These are phyloP conservation scores for Heliothis peltigera DNA, from an alignment of 2,888 invertebrate species.

Conservation along the genomic window DNA sequence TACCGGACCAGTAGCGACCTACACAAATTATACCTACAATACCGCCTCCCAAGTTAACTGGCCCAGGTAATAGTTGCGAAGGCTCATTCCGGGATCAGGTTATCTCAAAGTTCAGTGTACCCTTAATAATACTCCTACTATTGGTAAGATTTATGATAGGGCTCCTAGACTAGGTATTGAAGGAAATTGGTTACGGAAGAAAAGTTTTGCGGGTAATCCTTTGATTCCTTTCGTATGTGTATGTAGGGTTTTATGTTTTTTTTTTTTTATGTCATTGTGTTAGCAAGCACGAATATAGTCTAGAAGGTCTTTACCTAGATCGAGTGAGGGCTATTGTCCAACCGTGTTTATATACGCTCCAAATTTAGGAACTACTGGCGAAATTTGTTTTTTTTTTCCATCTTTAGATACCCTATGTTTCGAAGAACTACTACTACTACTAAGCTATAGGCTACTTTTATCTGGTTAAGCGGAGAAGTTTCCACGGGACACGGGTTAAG, in stretches of 20 bases:
- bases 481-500: too few species aligned
- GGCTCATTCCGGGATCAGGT: conserved; percentile 64
- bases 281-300: too few species aligned
- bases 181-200: conserved; percentile 39
- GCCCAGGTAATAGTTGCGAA: conserved; percentile 68
- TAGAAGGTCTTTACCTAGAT: too few species aligned
- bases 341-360: too few species aligned
- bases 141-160: conserved; percentile 64
- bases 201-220: conserved; percentile 35
- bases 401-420: too few species aligned
- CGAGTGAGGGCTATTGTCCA: too few species aligned
- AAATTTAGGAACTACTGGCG: too few species aligned
- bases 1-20: conserved; percentile 4
- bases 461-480: too few species aligned
- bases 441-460: too few species aligned
- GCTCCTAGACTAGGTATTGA: conserved; percentile 44
- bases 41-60: conserved; percentile 64
- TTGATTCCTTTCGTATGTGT: conserved; percentile 17
- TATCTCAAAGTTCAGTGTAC: conserved; percentile 70
- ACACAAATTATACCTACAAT: conserved; percentile 49
- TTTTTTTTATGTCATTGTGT: neutral
- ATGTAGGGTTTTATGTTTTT: neutral
- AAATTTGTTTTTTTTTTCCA: too few species aligned
- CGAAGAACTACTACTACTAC: too few species aligned
- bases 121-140: conserved; percentile 70